Evolutionary conservation across 1,140 invertebrate species (phyloP).

Genomic region (Phthorimaea operculella): DNA sequence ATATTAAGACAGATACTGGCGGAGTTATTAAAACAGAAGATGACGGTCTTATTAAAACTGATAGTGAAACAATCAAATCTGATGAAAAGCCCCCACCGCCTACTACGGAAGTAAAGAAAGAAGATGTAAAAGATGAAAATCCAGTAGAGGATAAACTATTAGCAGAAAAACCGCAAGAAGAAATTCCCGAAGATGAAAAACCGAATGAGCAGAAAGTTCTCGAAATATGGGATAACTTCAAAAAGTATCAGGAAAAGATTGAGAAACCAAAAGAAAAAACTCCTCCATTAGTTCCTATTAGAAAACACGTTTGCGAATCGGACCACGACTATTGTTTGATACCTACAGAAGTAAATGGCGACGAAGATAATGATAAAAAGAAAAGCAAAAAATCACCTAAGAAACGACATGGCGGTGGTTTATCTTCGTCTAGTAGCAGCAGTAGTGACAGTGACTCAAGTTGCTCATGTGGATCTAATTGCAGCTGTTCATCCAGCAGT

Average conservation of each 20-base stretch:
- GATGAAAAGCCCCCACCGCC: conserved; percentile 33
- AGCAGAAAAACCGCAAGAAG: conserved; percentile 56
- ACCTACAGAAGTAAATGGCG: conserved; percentile 55
- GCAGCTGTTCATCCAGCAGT: conserved; percentile 79
- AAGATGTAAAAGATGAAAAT: conserved; percentile 15
- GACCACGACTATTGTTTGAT: conserved; percentile 76
- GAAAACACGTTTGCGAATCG: conserved; percentile 69
- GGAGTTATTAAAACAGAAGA: no score
- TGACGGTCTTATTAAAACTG: no score
- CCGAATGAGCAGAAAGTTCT: conserved; percentile 58
- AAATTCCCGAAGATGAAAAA: conserved; percentile 53
- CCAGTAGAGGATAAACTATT: conserved; percentile 17
- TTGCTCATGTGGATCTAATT: conserved; percentile 83
- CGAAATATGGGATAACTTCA: conserved; percentile 87
- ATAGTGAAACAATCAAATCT: conserved; percentile 27
- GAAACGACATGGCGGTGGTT: conserved; percentile 50
- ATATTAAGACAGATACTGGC: no score
- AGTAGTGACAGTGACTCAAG: conserved; percentile 81
- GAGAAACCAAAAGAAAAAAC: conserved; percentile 62
- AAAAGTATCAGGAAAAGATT: conserved; percentile 72
- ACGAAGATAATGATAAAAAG: conserved; percentile 54
- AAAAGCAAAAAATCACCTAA: conserved; percentile 57
- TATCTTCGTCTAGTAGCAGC: conserved; percentile 75
- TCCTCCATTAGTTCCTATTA: conserved; percentile 55
- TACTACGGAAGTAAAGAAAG: conserved; percentile 18